Evolutionary conservation across 2,797 vertebrate genomes (phyloP), one percentile per base, ranked within the genome.

Genomic region (Onychomys arenicola): DNA sequence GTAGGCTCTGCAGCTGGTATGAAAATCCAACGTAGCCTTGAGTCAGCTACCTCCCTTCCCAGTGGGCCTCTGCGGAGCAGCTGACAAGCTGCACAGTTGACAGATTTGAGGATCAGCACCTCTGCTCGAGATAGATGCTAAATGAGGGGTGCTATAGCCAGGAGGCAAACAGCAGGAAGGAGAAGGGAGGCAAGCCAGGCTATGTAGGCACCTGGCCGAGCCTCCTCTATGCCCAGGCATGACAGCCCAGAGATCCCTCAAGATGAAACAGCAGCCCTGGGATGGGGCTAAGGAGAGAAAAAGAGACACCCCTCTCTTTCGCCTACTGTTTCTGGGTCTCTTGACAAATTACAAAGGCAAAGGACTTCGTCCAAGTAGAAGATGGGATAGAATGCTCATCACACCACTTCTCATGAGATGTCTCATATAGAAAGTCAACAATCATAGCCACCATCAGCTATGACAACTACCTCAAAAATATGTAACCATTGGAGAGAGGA

Each of bases 111-210:
- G 17, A 67, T 78, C 57, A 37, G 61, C 67, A 32, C 52, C 76
- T 97, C 61, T 80, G 55, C 88, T 86, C 29, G 83, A 40, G 87
- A 96, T 92, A 40, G 87, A 96, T 92, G 91, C 61, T 97, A 83
- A 96, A 0, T 80, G 92, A 87, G 63, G 12, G 69, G 78, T 32
- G 43, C 67, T 77, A 73, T 21, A 92, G 85, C 85, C 92, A 95
- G 77, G 78, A 93, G 92, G 78, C 52, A 63, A 78, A 75, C 6
- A 67, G 78, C 63, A 89, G 91, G 67, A 77, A 12, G 6, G 73
- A 77, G 69, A 52, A 80, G 89, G 71, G 78, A 32, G 6, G 17
- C 14, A 76, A 76, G 82, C 34, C 90, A 21, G 59, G 75, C 49
- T 40, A 19, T 7, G 29, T 13, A 71, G 52, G 43, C 43, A 29